A percentile compares a stretch with the other conserved stretches of the same genome.
Conservation (phyloP, 2,113 vertebrate species). For the Tricholaema leucomelas region DNA sequence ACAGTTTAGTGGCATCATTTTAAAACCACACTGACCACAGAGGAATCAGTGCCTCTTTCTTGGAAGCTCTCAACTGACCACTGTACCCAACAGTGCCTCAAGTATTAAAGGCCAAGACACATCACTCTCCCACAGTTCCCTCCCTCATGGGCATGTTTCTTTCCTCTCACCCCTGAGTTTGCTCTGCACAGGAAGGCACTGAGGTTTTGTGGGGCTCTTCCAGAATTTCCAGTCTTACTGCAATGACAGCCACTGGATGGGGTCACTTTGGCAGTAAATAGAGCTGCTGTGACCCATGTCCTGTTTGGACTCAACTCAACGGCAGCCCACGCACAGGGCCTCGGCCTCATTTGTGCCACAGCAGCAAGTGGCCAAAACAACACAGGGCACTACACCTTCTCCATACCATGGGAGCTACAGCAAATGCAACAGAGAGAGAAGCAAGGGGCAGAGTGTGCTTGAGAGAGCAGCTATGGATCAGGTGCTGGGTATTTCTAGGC, state of each 20-base stretch:
- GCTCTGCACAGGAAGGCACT: background rate
- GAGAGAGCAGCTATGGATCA: background rate
- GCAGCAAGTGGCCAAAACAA: background rate
- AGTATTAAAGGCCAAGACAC: background rate
- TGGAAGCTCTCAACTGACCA: background rate
- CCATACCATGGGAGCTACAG: background rate
- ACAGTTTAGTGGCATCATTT: background rate
- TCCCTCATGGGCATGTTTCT: background rate
- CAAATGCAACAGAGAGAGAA: background rate
- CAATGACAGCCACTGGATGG: background rate
- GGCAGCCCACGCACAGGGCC: background rate
- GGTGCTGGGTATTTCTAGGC: background rate
- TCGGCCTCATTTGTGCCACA: background rate
- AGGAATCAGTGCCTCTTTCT: slow-evolving; percentile 18
- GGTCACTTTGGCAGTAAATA: background rate
- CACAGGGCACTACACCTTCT: rapidly evolving
- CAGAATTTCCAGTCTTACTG: background rate
- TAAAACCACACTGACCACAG: slow-evolving; percentile 35
- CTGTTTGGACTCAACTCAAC: background rate
- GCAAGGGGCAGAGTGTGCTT: background rate
- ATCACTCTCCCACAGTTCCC: background rate
- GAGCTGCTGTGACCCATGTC: background rate
- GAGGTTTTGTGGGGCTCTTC: background rate
- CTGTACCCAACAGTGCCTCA: background rate
- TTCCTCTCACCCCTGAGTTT: background rate